These are phyloP conservation scores for Myrmophylax atrothorax DNA, from an alignment of 2,113 vertebrate genomes.

Conservation along the genomic window DNA sequence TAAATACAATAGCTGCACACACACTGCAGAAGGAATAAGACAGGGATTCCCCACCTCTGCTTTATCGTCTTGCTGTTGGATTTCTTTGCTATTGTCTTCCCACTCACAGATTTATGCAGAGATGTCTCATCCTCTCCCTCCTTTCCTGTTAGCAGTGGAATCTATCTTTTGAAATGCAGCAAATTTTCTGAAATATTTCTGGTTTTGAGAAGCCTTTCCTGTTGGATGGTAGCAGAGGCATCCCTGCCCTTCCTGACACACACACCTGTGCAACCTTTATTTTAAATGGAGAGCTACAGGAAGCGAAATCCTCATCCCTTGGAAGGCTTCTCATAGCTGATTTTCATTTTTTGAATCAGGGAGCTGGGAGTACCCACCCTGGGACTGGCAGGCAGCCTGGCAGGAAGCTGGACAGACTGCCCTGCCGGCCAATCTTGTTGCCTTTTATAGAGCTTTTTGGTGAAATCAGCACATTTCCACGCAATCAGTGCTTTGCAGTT, in stretches of 20 bases:
- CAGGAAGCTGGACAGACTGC: constrained; percentile 67
- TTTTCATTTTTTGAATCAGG: not conserved
- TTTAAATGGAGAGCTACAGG: not conserved
- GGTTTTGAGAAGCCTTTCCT: not conserved
- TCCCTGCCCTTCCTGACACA: not conserved
- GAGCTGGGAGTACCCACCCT: constrained; percentile 34
- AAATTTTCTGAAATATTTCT: not conserved
- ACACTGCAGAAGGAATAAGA: not conserved
- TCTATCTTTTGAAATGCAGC: not conserved
- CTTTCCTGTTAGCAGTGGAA: not conserved
- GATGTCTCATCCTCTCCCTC: not conserved
- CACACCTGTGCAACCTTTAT: not conserved
- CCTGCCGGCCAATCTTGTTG: constrained; percentile 18
- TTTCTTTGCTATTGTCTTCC: not conserved
- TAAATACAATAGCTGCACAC: not conserved
- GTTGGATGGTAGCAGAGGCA: not conserved
- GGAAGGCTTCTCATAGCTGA: not conserved
- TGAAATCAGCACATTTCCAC: not conserved
- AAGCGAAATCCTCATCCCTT: not conserved
- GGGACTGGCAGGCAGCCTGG: constrained; percentile 64
- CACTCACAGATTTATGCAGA: not conserved
- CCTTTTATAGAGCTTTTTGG: constrained; percentile 48
- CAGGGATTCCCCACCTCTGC: not conserved
- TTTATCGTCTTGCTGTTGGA: not conserved
- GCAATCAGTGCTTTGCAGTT: not conserved